Base-by-base conservation (phyloP, 2,888 invertebrate genomes). In the Ichneumoninae sp. region DNA sequence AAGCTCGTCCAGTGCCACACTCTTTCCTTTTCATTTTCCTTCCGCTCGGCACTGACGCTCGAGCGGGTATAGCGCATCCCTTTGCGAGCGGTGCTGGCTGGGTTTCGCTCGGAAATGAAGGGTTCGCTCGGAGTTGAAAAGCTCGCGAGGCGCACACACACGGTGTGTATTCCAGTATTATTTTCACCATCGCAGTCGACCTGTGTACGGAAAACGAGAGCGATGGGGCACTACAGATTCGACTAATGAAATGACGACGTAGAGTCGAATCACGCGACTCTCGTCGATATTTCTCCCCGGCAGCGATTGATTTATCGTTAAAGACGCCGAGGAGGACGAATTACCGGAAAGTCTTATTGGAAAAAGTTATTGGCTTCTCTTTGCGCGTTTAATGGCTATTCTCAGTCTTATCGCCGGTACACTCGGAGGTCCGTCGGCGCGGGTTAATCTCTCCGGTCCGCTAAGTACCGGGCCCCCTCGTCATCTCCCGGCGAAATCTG, bases 321-420 rank as follows among this genome's bases (percentile, higher is more conserved):
- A 66, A 57, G 60, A 71, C 47, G 50, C 57, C 57, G 71, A 19
- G 36, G 54, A 60, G 76, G 66, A 70, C 47, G 60, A 75, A 83
- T 83, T 80, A 57, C 36, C 60, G 40, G 63, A 47, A 30, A 19
- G 33, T 66, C 50, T 83, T 76, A 83, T 83, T 83, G 83, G 75
- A 50, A 71, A 83, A 66, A 40, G 63, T 83, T 83, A 80, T 83
- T 80, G 75, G 44, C 76, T 79, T 75, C 65, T 33, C 52, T 80
- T 71, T 16, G 40, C 54, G 70, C 26, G 16, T 36, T 65, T 69
- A 47, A 75, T 76, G 50, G 70, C 26, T 69, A 36, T 52, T 47
- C 52, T 47, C 52, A 36, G 50, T 26, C 44, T 65, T 65, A 33
- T 74, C 60, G n/a, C 36, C 26, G 65, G n/a, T 40, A 47, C 47